Conservation (phyloP, 2,888 invertebrate species). For the Dasypolia templi region DNA sequence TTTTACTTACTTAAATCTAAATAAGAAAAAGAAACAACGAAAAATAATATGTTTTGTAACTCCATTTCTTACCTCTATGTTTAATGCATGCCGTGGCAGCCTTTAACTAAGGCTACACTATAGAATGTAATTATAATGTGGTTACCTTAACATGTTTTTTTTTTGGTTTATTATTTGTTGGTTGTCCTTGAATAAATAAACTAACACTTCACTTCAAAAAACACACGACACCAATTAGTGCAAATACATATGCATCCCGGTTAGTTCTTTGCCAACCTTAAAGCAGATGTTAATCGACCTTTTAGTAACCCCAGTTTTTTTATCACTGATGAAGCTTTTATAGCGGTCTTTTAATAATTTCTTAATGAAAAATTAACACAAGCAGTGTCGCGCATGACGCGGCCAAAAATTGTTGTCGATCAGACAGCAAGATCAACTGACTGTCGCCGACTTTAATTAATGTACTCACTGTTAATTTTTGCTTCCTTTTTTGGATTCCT, state of each 20-base stretch:
- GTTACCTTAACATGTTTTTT: background rate
- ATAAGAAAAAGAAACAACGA: too few species aligned
- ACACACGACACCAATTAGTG: constrained; percentile 53
- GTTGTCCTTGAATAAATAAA: background rate
- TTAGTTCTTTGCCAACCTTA: constrained; percentile 69
- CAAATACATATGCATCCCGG: constrained; percentile 25
- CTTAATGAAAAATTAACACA: constrained; percentile 85
- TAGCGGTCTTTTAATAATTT: constrained; percentile 83
- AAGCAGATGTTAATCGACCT: constrained; percentile 78
- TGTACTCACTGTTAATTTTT: constrained; percentile 47
- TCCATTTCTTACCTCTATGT: background rate
- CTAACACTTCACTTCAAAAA: constrained; percentile 7
- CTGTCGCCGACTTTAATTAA: constrained; percentile 61
- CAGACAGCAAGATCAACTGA: constrained; percentile 59
- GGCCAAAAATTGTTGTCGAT: constrained; percentile 72
- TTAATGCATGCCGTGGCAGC: background rate
- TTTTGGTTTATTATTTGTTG: background rate
- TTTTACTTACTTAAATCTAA: too few species aligned
- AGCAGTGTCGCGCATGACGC: constrained; percentile 80
- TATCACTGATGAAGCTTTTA: constrained; percentile 79
- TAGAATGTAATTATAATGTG: background rate
- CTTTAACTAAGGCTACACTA: background rate
- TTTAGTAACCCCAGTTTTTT: constrained; percentile 83
- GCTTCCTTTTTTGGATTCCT: too few species aligned
- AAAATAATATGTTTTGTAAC: background rate